Evolutionary conservation across 2,113 vertebrate genomes (phyloP).

Genomic region (Egretta garzetta): DNA sequence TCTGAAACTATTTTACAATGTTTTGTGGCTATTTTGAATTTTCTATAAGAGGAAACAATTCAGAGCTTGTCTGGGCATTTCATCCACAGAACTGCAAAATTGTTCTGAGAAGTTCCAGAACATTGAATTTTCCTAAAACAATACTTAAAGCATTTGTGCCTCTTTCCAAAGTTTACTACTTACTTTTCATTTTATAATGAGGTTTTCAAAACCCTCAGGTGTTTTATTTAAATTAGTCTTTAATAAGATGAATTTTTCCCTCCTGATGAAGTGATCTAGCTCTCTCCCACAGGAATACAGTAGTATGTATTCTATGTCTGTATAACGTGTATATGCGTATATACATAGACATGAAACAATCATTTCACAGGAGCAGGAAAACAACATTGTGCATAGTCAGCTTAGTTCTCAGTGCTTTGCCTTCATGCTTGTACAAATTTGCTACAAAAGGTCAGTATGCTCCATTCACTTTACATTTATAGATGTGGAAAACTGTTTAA

Average conservation of each 20-base stretch:
- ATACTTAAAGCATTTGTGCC: not conserved
- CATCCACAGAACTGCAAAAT: not conserved
- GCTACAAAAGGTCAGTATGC: not conserved
- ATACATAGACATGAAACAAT: not conserved
- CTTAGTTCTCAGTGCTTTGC: not conserved
- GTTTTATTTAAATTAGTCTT: not conserved
- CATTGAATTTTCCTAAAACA: not conserved
- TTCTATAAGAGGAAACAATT: not conserved
- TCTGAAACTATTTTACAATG: not conserved
- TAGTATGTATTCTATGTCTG: not conserved
- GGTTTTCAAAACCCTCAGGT: not conserved
- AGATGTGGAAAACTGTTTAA: not conserved
- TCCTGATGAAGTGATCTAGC: not conserved
- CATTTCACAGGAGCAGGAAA: not conserved
- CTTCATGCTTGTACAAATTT: not conserved
- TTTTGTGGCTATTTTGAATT: not conserved
- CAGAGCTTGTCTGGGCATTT: not conserved
- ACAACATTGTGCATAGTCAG: not conserved
- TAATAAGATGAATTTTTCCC: not conserved
- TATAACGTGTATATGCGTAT: not conserved
- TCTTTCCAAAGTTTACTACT: not conserved
- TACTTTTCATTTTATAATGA: not conserved
- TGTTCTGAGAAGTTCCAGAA: not conserved
- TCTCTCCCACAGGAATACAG: not conserved
- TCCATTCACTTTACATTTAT: not conserved